These are phyloP conservation scores for Ctena decussata DNA, from an alignment of 2,888 invertebrate genomes.

Conservation along the genomic window DNA sequence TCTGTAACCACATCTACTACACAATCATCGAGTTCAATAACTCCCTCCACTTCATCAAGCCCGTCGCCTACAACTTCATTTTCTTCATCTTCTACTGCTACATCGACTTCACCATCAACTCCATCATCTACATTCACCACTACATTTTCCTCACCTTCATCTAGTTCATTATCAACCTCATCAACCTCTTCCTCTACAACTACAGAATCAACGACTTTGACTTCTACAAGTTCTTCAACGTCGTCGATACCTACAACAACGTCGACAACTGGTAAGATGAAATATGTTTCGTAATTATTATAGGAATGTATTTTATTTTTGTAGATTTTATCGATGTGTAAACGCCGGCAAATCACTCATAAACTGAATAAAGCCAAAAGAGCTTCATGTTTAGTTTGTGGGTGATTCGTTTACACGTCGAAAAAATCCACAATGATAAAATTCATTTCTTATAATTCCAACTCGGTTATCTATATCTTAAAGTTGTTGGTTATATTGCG, in stretches of 20 bases:
- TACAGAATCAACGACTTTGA: conserved; percentile 22
- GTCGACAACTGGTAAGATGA: too few species aligned
- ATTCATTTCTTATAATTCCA: too few species aligned
- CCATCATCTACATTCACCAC: background rate
- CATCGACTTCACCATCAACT: conserved; percentile 5
- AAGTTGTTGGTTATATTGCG: too few species aligned
- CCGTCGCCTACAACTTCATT: background rate
- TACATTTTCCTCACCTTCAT: conserved; percentile 2
- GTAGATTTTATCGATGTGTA: too few species aligned
- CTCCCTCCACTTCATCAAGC: background rate
- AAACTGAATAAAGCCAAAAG: too few species aligned
- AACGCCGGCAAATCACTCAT: too few species aligned
- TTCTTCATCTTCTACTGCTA: conserved; percentile 13
- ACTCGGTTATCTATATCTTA: too few species aligned
- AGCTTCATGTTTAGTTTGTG: too few species aligned
- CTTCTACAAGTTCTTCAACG: background rate
- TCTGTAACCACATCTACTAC: background rate
- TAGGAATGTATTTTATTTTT: too few species aligned
- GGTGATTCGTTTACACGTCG: too few species aligned
- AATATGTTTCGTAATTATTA: too few species aligned
- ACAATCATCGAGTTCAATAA: background rate
- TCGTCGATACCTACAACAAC: conserved; percentile 1
- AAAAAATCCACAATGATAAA: too few species aligned
- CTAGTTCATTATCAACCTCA: background rate
- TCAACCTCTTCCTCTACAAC: background rate